These are phyloP conservation scores for Gastrophysa polygoni DNA, from an alignment of 2,888 invertebrate species.

Conservation along the genomic window DNA sequence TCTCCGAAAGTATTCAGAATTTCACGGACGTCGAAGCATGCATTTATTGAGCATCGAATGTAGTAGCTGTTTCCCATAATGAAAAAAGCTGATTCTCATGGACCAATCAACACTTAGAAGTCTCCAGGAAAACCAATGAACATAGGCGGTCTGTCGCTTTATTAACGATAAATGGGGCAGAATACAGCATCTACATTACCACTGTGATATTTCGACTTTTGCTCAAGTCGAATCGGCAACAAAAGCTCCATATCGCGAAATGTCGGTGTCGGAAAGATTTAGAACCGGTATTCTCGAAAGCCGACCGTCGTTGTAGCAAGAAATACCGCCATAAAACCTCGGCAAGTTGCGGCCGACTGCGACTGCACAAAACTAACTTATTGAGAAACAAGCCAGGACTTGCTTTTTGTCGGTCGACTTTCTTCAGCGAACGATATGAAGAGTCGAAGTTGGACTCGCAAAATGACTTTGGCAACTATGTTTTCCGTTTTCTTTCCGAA, in stretches of 20 bases:
- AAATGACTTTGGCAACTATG: slow-evolving; percentile 24
- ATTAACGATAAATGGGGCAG: no score
- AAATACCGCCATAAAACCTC: slow-evolving; percentile 27
- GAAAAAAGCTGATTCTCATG: no score
- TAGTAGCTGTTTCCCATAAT: no score
- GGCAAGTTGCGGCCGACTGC: slow-evolving; percentile 32
- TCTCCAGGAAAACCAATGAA: no score
- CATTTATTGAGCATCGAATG: no score
- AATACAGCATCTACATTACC: slow-evolving; percentile 7
- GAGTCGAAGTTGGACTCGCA: slow-evolving; percentile 34
- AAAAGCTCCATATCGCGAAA: slow-evolving; percentile 12
- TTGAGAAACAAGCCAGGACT: slow-evolving; percentile 41
- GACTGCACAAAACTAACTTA: slow-evolving; percentile 41
- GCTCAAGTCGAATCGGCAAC: not conserved
- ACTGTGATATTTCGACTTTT: slow-evolving; percentile 18
- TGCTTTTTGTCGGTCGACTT: slow-evolving; percentile 31
- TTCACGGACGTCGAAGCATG: no score
- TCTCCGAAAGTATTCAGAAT: no score
- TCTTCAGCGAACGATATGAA: slow-evolving; percentile 32
- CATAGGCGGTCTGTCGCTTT: no score
- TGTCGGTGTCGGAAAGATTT: not conserved
- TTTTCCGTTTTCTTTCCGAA: slow-evolving; percentile 11
- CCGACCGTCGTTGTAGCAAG: not conserved
- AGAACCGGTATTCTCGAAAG: not conserved
- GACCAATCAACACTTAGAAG: no score